Conservation (phyloP, 2,113 vertebrate genomes). For the Nannobrachium achirus region DNA sequence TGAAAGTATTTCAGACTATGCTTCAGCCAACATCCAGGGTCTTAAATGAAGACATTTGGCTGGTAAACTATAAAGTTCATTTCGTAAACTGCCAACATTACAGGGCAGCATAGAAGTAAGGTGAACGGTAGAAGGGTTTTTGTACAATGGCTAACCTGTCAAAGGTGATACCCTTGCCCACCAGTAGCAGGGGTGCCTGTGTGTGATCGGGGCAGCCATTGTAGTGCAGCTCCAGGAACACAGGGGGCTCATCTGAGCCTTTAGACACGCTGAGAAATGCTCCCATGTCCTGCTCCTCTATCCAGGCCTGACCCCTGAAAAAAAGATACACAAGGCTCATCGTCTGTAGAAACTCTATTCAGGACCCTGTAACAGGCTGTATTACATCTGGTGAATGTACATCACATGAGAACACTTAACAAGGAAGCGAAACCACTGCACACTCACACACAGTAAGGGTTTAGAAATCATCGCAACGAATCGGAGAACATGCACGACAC, state of each 20-base stretch:
- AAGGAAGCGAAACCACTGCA: too few species aligned
- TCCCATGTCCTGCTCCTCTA: constrained; percentile 91
- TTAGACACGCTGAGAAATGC: constrained; percentile 94
- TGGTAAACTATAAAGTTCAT: too few species aligned
- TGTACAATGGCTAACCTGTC: constrained; percentile 84
- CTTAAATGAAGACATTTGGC: too few species aligned
- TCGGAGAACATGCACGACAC: too few species aligned
- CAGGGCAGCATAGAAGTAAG: too few species aligned
- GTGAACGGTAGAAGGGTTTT: neutral
- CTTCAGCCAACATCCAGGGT: too few species aligned
- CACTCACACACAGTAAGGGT: too few species aligned
- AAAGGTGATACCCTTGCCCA: constrained; percentile 97
- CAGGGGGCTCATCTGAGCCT: constrained; percentile 93
- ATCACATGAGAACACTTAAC: too few species aligned
- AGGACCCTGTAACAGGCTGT: neutral
- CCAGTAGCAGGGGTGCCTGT: constrained; percentile 86
- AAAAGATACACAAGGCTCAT: neutral
- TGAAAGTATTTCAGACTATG: too few species aligned
- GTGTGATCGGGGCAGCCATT: constrained; percentile 75
- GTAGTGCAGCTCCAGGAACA: constrained; percentile 96
- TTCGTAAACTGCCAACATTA: too few species aligned
- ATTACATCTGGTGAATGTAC: neutral
- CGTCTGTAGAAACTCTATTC: neutral
- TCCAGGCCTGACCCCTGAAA: constrained; percentile 88
- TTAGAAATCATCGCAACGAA: too few species aligned